Conservation (phyloP, 2,888 invertebrate genomes). For the Diaprepes abbreviatus region DNA sequence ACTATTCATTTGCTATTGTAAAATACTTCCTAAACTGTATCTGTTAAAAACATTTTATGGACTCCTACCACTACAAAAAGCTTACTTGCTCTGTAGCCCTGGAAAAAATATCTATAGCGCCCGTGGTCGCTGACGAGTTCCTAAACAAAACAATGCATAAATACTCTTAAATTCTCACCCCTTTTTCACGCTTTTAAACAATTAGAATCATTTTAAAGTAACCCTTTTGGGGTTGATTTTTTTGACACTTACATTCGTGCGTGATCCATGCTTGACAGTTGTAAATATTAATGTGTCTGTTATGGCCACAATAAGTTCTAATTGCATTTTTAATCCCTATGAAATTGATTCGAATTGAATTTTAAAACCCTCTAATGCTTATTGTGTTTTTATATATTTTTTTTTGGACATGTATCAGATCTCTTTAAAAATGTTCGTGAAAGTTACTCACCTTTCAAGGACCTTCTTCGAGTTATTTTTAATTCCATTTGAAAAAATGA, state of each 20-base stretch:
- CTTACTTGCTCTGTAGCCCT: too few species aligned
- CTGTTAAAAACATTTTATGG: too few species aligned
- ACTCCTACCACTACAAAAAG: too few species aligned
- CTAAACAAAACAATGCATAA: conserved; percentile 25
- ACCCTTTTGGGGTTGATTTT: conserved; percentile 55
- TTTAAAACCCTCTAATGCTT: conserved; percentile 36
- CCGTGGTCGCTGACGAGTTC: too few species aligned
- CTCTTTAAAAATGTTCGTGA: too few species aligned
- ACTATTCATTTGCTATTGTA: too few species aligned
- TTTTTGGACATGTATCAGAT: background rate
- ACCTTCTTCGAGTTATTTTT: too few species aligned
- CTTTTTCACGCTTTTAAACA: conserved; percentile 47
- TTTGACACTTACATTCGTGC: conserved; percentile 54
- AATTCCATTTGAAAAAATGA: too few species aligned
- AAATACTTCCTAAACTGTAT: too few species aligned
- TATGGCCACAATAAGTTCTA: conserved; percentile 58
- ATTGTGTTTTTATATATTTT: background rate
- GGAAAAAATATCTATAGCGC: too few species aligned
- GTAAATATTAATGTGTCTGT: conserved; percentile 57
- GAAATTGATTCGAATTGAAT: conserved; percentile 48
- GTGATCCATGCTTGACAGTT: conserved; percentile 60
- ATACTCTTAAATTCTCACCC: conserved; percentile 31
- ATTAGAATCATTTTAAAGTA: conserved; percentile 42
- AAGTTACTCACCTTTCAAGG: too few species aligned
- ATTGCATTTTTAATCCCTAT: conserved; percentile 55